Evolutionary conservation across 2,888 invertebrate genomes (phyloP), one percentile per base, ranked within the genome.

Genomic region (Ophion slaviceki): DNA sequence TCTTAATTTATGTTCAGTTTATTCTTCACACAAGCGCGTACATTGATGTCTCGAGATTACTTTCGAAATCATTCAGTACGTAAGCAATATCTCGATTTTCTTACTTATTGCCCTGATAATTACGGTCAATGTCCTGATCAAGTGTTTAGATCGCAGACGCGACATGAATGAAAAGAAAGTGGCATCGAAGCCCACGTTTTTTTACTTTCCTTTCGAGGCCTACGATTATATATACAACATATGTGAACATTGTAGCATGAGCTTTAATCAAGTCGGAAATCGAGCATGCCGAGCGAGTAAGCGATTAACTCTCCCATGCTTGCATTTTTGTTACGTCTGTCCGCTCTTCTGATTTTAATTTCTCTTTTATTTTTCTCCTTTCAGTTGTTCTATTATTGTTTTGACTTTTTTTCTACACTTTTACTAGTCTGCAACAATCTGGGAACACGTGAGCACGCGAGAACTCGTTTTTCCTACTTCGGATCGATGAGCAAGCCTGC

Each of bases 251-350:
- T 81, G 70, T 81, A 64, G 62, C 64, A 45, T 59, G 79, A 85
- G 70, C 67, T 82, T 85, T 82, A 82, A 85, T 76, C 57, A 67
- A 62, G 14, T 71, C 47, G 77, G 68, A 83, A 86, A 82, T 86
- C 77, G 68, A 83, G 82, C 80, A 77, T 82, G 47, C 72, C 32
- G 80, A 72, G 72, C 80, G 85, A 80, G 72, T 80, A 80, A 86
- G 78, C 80, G 83, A 83, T 86, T 83, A 80, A 86, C 83, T 78
- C 70, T 64, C 74, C 80, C 77, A 80, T 77, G 77, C 72, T 72
- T 64, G 77, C 68, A 61, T 77, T 68, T 72, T 86, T 77, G 82
- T 64, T 77, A 67, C 75, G 82, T 82, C 77, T 76, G 76, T 76
- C 40, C 57, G 61, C 53, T 59, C 36, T 32, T 17, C 71, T 66